Conservation (phyloP, 1,140 invertebrate genomes). For the Oryctes rhinoceros region DNA sequence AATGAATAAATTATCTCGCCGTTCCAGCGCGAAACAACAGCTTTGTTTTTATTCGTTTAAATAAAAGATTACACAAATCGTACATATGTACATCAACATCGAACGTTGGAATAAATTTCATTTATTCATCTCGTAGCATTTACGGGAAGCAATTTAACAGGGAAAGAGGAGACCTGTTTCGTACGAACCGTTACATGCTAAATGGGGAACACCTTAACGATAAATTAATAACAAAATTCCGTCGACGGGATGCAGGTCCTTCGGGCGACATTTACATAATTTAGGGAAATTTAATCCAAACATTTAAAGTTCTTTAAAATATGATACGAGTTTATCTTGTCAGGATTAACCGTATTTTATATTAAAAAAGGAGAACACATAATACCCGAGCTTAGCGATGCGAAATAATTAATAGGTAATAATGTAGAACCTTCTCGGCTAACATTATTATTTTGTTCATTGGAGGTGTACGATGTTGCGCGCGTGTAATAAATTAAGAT, state of each 20-base stretch:
- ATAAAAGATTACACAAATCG: no score
- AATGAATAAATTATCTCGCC: no score
- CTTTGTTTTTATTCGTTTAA: no score
- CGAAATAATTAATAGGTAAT: slow-evolving; percentile 11
- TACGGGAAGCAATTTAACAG: no score
- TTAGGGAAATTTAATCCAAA: slow-evolving; percentile 10
- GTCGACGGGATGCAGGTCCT: not conserved
- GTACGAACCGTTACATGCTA: not conserved
- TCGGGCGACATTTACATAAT: not conserved
- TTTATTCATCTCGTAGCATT: no score
- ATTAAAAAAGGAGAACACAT: slow-evolving; percentile 3
- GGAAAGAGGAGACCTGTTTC: not conserved
- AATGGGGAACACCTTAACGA: slow-evolving; percentile 13
- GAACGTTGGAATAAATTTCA: no score
- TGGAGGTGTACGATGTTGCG: no score
- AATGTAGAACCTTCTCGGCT: not conserved
- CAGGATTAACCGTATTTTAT: slow-evolving; percentile 6
- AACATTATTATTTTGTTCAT: not conserved
- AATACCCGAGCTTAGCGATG: not conserved
- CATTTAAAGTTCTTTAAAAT: slow-evolving; percentile 13
- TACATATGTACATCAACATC: no score
- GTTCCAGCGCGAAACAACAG: no score
- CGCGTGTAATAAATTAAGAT: no score
- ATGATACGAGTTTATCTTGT: slow-evolving; percentile 14
- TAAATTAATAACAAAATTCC: slow-evolving; percentile 19